Evolutionary conservation across 2,113 vertebrate genomes (phyloP).

Genomic region (Etheostoma cragini): DNA sequence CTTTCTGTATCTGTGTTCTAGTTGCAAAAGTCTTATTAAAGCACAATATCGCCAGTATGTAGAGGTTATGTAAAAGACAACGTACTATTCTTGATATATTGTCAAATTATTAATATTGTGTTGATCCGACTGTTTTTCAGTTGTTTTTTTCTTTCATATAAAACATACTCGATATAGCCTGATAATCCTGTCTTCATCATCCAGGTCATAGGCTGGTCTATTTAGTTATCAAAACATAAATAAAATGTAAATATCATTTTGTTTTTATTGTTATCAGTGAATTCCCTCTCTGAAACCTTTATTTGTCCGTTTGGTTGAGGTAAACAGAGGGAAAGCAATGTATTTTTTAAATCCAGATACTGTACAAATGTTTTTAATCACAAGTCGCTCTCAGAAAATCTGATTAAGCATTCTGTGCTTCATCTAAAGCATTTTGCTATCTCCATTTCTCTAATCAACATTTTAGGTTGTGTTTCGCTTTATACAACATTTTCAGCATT

Average conservation of each 20-base stretch:
- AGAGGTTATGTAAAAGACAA: conserved; percentile 83
- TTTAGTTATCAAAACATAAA: conserved; percentile 84
- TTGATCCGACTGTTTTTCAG: conserved; percentile 70
- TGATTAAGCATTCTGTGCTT: conserved; percentile 39
- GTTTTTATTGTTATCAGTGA: conserved; percentile 52
- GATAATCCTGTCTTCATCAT: conserved; percentile 78
- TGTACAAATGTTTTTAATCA: conserved; percentile 49
- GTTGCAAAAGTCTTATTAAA: conserved; percentile 84
- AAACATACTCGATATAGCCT: conserved; percentile 79
- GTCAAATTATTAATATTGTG: conserved; percentile 81
- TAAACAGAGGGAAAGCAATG: conserved; percentile 33
- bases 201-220: conserved; percentile 81
- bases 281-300: conserved; percentile 24
- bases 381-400: conserved; percentile 38
- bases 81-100: conserved; percentile 83
- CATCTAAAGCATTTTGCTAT: conserved; percentile 35
- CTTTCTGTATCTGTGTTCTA: conserved; percentile 80
- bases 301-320: conserved; percentile 18
- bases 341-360: conserved; percentile 53
- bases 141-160: conserved; percentile 79
- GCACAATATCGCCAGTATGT: conserved; percentile 85
- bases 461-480: conserved; percentile 58
- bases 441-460: conserved; percentile 40
- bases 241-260: conserved; percentile 83
- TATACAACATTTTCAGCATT: conserved; percentile 45